These are phyloP conservation scores for Aspidiotus rigidus DNA, from an alignment of 2,888 invertebrate genomes.

Conservation along the genomic window DNA sequence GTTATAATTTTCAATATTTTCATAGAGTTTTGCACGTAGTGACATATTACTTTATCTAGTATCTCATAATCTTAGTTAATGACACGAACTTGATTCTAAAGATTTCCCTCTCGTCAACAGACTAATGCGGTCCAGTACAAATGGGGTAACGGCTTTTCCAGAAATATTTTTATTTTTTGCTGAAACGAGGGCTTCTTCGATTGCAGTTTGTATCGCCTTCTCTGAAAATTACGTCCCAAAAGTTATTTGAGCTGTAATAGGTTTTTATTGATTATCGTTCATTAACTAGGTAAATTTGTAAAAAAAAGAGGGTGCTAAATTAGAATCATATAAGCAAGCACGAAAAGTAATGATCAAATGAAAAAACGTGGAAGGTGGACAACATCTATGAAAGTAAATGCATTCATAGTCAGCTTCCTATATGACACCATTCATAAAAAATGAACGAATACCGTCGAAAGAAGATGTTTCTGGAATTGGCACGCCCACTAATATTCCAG, in stretches of 20 bases:
- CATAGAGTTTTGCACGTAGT: neutral
- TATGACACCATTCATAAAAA: neutral
- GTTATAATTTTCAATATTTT: neutral
- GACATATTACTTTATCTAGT: neutral
- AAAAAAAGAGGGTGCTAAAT: neutral
- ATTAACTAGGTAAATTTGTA: neutral
- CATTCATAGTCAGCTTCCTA: too few relatives aligned
- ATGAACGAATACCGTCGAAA: constrained; percentile 13
- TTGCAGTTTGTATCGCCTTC: constrained; percentile 55
- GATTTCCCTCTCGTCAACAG: constrained; percentile 74
- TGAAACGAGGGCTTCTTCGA: constrained; percentile 57
- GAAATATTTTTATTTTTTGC: constrained; percentile 53
- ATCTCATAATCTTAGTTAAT: neutral
- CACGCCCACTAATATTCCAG: constrained; percentile 78
- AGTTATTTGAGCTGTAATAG: too few relatives aligned
- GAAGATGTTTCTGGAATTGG: constrained; percentile 63
- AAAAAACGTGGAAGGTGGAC: neutral
- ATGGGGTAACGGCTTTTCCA: constrained; percentile 91
- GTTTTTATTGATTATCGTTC: too few relatives aligned
- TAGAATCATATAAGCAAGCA: neutral
- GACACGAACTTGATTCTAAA: constrained; percentile 62
- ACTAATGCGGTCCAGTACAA: constrained; percentile 67
- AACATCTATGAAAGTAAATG: neutral
- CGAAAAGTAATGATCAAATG: neutral
- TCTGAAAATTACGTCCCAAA: too few relatives aligned